Conservation (phyloP, 2,797 vertebrate species). For the Caiman crocodilus region DNA sequence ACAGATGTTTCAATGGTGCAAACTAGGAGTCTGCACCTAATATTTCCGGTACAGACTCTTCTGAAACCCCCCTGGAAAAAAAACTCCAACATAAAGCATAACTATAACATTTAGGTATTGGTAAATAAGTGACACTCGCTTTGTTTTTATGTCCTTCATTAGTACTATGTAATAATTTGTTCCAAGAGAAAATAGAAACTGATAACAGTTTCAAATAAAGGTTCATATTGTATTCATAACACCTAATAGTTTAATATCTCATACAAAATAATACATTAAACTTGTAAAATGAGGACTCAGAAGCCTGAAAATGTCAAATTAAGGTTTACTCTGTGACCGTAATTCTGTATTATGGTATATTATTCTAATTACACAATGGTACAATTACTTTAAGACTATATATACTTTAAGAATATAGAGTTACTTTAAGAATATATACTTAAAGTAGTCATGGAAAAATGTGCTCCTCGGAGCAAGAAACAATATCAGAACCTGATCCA, state of each 20-base stretch:
- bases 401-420: neutral
- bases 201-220: neutral
- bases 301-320: neutral
- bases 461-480: neutral
- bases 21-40: too few relatives aligned
- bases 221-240: neutral
- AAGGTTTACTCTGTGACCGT: neutral
- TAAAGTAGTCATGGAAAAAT: neutral
- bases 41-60: neutral
- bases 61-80: neutral
- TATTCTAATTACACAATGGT: neutral
- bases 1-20: too few relatives aligned
- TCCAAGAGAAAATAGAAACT: neutral
- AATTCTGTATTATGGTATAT: neutral
- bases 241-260: neutral
- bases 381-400: neutral
- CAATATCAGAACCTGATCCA: neutral
- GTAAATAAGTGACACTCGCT: neutral
- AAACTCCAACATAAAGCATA: neutral
- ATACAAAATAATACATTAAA: neutral
- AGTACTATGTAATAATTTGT: neutral
- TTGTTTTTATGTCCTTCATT: neutral
- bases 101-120: neutral
- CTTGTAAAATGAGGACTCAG: neutral
- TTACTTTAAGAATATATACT: too few relatives aligned